Conservation (phyloP, 2,113 vertebrate species). For the Hippolais icterina region DNA sequence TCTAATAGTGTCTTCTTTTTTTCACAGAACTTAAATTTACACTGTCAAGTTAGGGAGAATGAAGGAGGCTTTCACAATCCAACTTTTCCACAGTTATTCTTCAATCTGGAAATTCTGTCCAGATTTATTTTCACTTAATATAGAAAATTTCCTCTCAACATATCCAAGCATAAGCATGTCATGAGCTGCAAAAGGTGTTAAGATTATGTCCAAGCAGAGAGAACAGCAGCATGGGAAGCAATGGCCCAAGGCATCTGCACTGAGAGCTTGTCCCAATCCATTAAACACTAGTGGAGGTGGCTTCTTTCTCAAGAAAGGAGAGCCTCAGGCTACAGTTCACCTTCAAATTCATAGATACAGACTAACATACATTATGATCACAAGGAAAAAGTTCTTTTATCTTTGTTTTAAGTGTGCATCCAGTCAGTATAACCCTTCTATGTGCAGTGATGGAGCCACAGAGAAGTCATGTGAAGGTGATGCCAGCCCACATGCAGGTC, state of each 20-base stretch:
- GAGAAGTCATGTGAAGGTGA: not conserved
- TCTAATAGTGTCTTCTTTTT: not conserved
- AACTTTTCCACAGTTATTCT: not conserved
- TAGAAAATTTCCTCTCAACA: not conserved
- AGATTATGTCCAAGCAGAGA: not conserved
- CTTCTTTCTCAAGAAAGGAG: conserved; percentile 4
- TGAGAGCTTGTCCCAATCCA: conserved; percentile 49
- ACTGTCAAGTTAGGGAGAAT: not conserved
- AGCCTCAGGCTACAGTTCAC: conserved; percentile 40
- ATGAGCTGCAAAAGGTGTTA: not conserved
- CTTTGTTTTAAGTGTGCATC: not conserved
- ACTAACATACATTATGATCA: not conserved
- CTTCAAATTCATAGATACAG: conserved; percentile 18
- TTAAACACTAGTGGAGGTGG: conserved; percentile 18
- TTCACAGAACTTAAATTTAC: not conserved
- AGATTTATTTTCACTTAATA: not conserved
- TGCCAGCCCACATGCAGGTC: not conserved
- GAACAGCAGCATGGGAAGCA: not conserved
- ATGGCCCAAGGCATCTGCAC: not conserved
- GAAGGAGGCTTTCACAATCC: not conserved
- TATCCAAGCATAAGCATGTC: not conserved
- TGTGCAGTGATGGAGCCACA: not conserved
- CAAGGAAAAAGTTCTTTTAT: not conserved
- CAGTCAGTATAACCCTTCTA: not conserved
- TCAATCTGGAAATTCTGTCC: not conserved